Evolutionary conservation across 2,888 invertebrate genomes (phyloP).

Genomic region (Eupithecia subfuscata): DNA sequence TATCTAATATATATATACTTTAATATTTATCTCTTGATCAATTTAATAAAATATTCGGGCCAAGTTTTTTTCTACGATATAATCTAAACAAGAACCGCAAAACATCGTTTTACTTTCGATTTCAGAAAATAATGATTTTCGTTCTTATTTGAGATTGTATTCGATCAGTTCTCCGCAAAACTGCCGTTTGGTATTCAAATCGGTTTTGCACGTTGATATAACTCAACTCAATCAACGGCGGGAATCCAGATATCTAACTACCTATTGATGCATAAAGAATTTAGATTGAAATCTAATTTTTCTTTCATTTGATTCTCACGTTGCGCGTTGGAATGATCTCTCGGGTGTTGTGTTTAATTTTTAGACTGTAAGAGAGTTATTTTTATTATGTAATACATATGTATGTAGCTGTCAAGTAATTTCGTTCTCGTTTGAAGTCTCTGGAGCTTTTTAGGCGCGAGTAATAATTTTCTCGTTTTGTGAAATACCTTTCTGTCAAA

Average conservation of each 20-base stretch:
- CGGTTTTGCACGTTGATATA: conserved; percentile 22
- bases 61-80: not conserved
- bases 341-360: not conserved
- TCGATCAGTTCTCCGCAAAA: conserved; percentile 16
- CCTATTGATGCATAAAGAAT: conserved; percentile 19
- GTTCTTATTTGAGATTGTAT: conserved; percentile 6
- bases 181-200: conserved; percentile 23
- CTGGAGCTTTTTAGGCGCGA: not conserved
- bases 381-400: not conserved
- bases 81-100: not conserved
- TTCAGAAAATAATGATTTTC: not conserved
- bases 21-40: too few relatives aligned
- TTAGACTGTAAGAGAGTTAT: not conserved
- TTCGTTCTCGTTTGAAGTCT: not conserved
- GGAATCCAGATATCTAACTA: conserved; percentile 8
- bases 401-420: not conserved
- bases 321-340: not conserved
- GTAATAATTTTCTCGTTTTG: not conserved
- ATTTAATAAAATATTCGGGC: not conserved
- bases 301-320: not conserved
- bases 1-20: too few relatives aligned
- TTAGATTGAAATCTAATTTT: conserved; percentile 19
- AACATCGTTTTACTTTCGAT: not conserved
- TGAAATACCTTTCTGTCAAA: too few relatives aligned
- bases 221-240: conserved; percentile 19